These are phyloP conservation scores for Conchocele bisecta DNA, from an alignment of 2,888 invertebrate genomes.

Conservation along the genomic window DNA sequence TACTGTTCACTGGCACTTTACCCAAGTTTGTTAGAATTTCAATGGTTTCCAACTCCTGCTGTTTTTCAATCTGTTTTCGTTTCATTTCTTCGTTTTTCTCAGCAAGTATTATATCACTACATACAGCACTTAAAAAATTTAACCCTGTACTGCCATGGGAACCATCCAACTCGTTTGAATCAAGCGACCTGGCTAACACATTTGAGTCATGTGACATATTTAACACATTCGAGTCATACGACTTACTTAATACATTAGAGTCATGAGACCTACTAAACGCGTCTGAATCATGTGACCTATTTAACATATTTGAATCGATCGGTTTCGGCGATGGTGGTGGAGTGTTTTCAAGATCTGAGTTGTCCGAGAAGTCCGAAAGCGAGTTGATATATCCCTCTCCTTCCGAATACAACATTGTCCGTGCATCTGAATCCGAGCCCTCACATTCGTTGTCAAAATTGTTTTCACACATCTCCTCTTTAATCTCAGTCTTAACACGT, in stretches of 20 bases:
- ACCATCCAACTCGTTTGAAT: too few species aligned
- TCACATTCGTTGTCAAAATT: slow-evolving; percentile 14
- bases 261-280: too few species aligned
- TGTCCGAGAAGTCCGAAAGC: slow-evolving; percentile 41
- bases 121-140: slow-evolving; percentile 54
- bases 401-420: slow-evolving; percentile 51
- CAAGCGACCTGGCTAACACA: too few species aligned
- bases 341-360: slow-evolving; percentile 40
- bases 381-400: slow-evolving; percentile 37
- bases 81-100: slow-evolving; percentile 51
- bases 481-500: neutral
- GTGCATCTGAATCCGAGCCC: slow-evolving; percentile 35
- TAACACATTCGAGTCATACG: slow-evolving; percentile 10
- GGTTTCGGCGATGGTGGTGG: slow-evolving; percentile 29
- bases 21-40: slow-evolving; percentile 52
- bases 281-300: too few species aligned
- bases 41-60: slow-evolving; percentile 56
- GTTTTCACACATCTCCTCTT: neutral
- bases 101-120: slow-evolving; percentile 51
- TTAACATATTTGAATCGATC: too few species aligned
- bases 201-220: slow-evolving; percentile 14
- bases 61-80: slow-evolving; percentile 38
- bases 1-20: too few species aligned
- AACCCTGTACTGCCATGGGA: slow-evolving; percentile 35
- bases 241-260: too few species aligned